phyloP scores from a whole-genome alignment of 2,113 vertebrate genomes.

The Chlamydotis undulata region DNA sequence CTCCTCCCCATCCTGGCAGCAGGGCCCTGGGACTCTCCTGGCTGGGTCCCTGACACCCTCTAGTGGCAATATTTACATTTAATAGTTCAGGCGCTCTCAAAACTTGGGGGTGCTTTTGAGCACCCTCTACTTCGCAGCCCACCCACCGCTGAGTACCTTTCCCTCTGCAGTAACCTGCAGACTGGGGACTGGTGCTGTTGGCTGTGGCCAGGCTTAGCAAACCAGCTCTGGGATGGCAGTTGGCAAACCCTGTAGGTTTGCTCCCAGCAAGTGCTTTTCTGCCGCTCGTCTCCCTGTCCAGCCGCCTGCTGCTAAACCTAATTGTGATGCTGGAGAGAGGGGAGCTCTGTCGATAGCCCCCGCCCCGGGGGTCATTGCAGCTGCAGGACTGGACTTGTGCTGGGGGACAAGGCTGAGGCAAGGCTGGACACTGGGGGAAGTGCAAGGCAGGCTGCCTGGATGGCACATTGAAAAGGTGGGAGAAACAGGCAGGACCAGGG shows the following conservation, averaged over 20 bases:
- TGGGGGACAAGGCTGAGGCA: background rate
- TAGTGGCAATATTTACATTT: conserved; percentile 29
- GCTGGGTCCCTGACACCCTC: conserved; percentile 47
- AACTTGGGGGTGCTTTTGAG: background rate
- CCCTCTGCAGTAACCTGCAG: background rate
- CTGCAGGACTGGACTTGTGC: background rate
- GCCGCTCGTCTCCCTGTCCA: background rate
- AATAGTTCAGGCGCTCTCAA: background rate
- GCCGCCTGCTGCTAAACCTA: background rate
- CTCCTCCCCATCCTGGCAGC: background rate
- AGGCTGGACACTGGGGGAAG: background rate
- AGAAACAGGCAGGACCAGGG: background rate
- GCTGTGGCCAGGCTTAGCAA: background rate
- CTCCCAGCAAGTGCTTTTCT: background rate
- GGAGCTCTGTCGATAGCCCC: background rate
- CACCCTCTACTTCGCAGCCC: background rate
- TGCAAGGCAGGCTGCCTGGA: background rate
- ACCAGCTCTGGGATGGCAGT: background rate
- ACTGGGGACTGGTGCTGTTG: background rate
- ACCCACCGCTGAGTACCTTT: background rate
- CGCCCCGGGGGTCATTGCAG: fast-evolving
- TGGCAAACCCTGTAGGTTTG: background rate
- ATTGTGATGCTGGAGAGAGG: background rate
- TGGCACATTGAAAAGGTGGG: background rate
- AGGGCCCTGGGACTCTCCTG: background rate